Percentiles rank a stretch among this genome's conserved stretches.
Evolutionary conservation across 2,113 vertebrate genomes (phyloP).

Genomic region (Brachyhypopomus occidentalis): DNA sequence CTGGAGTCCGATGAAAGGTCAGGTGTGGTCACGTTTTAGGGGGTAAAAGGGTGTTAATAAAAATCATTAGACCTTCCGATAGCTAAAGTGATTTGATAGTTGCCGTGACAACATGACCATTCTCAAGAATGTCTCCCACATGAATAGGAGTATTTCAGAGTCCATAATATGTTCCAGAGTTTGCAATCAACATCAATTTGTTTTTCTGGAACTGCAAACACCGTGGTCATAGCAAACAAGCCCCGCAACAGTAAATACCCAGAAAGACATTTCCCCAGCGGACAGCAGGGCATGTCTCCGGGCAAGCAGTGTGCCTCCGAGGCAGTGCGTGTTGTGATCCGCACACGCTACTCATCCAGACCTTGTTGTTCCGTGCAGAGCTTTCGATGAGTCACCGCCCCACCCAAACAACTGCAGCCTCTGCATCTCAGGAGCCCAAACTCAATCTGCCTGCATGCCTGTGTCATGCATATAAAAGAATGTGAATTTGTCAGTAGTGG

Average conservation of each 20-base stretch:
- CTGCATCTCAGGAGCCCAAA: slow-evolving; percentile 14
- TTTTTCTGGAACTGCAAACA: background rate
- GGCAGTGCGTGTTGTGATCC: slow-evolving; percentile 22
- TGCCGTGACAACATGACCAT: too few species aligned
- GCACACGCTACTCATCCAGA: slow-evolving; percentile 21
- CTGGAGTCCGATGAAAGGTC: background rate
- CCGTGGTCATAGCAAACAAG: background rate
- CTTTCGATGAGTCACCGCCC: slow-evolving; percentile 28
- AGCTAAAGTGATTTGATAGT: background rate
- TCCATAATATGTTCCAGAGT: too few species aligned
- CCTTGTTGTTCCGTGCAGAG: slow-evolving; percentile 25
- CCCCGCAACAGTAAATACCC: background rate
- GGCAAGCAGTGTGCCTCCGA: background rate
- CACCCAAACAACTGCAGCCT: slow-evolving; percentile 34
- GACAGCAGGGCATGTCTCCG: background rate
- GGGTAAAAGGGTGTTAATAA: background rate
- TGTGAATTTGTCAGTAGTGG: background rate
- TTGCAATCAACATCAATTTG: too few species aligned
- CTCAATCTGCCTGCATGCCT: slow-evolving; percentile 19
- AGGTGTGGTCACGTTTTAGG: background rate
- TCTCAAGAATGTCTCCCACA: too few species aligned
- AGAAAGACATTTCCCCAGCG: background rate
- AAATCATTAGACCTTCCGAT: background rate
- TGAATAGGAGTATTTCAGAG: too few species aligned
- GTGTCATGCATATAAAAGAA: slow-evolving; percentile 6